Base-by-base conservation (phyloP, 1,140 invertebrate species). In the Eriosoma lanigerum region DNA sequence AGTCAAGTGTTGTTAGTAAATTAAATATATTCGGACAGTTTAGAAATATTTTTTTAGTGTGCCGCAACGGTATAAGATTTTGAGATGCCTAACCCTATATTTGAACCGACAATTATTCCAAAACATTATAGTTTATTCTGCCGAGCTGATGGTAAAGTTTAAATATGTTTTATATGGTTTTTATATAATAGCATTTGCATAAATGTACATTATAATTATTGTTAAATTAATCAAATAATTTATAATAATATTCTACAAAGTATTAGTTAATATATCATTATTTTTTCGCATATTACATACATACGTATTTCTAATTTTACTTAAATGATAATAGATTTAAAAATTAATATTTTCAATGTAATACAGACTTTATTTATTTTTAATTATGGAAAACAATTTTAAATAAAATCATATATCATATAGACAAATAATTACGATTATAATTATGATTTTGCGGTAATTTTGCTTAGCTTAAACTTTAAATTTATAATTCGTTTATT, bases 41-140 rank as follows among this genome's bases (percentile, higher is more conserved):
- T 32, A 78, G 73, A 4, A 38, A 38, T 38, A 38, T 38, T 38
- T 4, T 38, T 78, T 78, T 48, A 60, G 75, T 62, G 38, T 19
- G 26, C 32, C 21, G 0, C 17, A 62, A 62, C 44, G 5, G 4
- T 62, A 26, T 75, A 38, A 8, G 32, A 26, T 26, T 24, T 19
- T 62, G 56, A 62, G 13, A 78, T 78, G 75, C 75, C 75, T 62
- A 78, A 78, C 46, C 75, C 75, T 46, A 38, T 78, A 29, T 60
- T 78, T 56, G 75, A 62, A 3, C 56, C 60, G 15, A 58, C 26
- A 17, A 78, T 78, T 78, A 19, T 78, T 62, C 56, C 38, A 44
- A 78, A 38, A 78, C 54, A 78, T n/a, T 78, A 46, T 56, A 56
- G 62, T 78, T 48, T 78, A 46, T 78, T 54, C 29, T 78, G 75